phyloP scores from a whole-genome alignment of 1,140 invertebrate species.

The Pissodes strobi region DNA sequence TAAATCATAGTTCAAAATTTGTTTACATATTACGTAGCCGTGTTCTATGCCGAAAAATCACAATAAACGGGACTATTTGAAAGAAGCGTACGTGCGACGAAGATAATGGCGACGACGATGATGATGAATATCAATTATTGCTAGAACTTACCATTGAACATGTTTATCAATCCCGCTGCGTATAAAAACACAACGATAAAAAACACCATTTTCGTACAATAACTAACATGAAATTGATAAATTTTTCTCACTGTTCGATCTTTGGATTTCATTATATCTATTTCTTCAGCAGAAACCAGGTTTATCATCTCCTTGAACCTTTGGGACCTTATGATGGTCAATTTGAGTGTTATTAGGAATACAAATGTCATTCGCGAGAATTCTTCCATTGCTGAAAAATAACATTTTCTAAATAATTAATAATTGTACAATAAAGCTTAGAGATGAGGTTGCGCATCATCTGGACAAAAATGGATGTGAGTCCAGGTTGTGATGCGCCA shows the following conservation, averaged over 20 bases:
- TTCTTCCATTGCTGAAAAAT: slow-evolving; percentile 1
- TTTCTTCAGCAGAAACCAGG: neutral
- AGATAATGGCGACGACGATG: too few relatives aligned
- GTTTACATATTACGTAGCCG: too few relatives aligned
- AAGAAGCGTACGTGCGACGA: too few relatives aligned
- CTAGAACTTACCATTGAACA: slow-evolving; percentile 3
- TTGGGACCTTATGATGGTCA: neutral
- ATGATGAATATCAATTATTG: too few relatives aligned
- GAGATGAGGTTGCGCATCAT: neutral
- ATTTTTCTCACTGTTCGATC: neutral
- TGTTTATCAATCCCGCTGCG: slow-evolving; percentile 2
- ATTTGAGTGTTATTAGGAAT: neutral
- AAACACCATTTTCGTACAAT: slow-evolving; percentile 1
- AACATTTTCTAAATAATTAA: neutral
- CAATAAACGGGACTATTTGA: too few relatives aligned
- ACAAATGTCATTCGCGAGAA: slow-evolving; percentile 1
- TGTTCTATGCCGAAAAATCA: too few relatives aligned
- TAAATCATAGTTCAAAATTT: too few relatives aligned
- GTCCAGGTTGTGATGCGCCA: neutral
- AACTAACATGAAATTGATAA: neutral
- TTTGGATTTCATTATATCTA: neutral
- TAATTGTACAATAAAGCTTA: neutral
- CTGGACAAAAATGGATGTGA: neutral
- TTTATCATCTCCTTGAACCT: neutral
- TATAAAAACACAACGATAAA: slow-evolving; percentile 3